A percentile compares a stretch with the other conserved stretches of the same genome.
Conservation (phyloP, 2,888 invertebrate genomes). For the Diabrotica balteata region DNA sequence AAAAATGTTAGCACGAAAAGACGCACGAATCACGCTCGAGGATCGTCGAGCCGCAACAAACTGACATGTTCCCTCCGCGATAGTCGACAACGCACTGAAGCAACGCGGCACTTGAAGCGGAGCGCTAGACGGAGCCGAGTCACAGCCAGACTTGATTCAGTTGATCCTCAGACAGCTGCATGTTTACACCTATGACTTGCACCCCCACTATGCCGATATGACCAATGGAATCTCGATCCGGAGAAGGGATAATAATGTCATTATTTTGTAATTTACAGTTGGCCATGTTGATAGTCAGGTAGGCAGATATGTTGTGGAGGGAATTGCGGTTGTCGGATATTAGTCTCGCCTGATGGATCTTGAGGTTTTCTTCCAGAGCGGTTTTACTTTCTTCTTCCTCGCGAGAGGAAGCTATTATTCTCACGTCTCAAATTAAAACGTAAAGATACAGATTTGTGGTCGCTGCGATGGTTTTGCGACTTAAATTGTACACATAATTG, state of each 20-base stretch:
- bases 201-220: conserved; percentile 46
- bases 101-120: conserved; percentile 8
- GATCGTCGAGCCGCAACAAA: conserved; percentile 4
- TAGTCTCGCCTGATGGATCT: conserved; percentile 22
- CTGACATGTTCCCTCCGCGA: conserved; percentile 7
- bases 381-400: conserved; percentile 11
- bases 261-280: conserved; percentile 61
- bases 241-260: conserved; percentile 60
- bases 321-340: conserved; percentile 32
- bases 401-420: conserved; percentile 19
- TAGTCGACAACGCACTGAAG: conserved; percentile 21
- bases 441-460: conserved; percentile 12
- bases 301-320: conserved; percentile 39
- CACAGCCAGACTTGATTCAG: conserved; percentile 48
- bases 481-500: conserved; percentile 1
- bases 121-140: conserved; percentile 34
- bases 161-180: conserved; percentile 53
- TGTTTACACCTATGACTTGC: conserved; percentile 44
- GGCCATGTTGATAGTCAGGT: conserved; percentile 56
- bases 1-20: conserved; percentile 13
- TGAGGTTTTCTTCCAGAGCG: conserved; percentile 15
- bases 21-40: conserved; percentile 1
- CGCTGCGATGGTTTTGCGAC: not conserved
- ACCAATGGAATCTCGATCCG: conserved; percentile 49
- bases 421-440: conserved; percentile 19